phyloP scores from a whole-genome alignment of 2,113 vertebrate species.

The Cryptotis parvus region DNA sequence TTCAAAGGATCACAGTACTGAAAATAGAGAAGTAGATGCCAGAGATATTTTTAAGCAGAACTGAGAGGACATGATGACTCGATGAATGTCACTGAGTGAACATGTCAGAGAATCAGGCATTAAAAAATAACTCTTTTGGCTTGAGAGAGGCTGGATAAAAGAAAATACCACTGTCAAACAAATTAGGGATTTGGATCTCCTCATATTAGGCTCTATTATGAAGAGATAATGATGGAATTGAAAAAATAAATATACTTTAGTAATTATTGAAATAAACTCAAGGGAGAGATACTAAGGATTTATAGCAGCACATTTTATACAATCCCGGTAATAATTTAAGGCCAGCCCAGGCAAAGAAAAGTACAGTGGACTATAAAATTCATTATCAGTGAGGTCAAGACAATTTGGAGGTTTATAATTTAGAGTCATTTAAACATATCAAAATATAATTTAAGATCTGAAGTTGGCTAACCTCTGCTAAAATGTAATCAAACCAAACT shows the following conservation, averaged over 20 bases:
- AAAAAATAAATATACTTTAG: no score
- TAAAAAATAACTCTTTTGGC: neutral
- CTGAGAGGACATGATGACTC: neutral
- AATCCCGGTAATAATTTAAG: no score
- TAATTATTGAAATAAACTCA: no score
- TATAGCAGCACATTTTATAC: no score
- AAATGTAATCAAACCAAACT: neutral
- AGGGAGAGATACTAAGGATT: no score
- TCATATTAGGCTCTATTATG: no score
- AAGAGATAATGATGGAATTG: no score
- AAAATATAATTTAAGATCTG: conserved; percentile 29
- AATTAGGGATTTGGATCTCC: no score
- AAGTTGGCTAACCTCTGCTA: conserved; percentile 20
- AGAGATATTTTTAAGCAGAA: conserved; percentile 30
- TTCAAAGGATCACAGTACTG: neutral
- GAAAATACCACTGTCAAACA: no score
- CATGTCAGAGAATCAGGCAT: conserved; percentile 11
- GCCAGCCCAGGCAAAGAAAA: no score
- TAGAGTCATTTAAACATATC: conserved; percentile 28
- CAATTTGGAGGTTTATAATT: conserved; percentile 1
- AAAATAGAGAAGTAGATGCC: neutral
- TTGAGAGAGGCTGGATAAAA: neutral
- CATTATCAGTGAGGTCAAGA: neutral
- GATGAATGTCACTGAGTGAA: neutral
- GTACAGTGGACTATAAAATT: conserved; percentile 45